phyloP scores from a whole-genome alignment of 2,888 invertebrate genomes.

The Caenorhabditis sp. region DNA sequence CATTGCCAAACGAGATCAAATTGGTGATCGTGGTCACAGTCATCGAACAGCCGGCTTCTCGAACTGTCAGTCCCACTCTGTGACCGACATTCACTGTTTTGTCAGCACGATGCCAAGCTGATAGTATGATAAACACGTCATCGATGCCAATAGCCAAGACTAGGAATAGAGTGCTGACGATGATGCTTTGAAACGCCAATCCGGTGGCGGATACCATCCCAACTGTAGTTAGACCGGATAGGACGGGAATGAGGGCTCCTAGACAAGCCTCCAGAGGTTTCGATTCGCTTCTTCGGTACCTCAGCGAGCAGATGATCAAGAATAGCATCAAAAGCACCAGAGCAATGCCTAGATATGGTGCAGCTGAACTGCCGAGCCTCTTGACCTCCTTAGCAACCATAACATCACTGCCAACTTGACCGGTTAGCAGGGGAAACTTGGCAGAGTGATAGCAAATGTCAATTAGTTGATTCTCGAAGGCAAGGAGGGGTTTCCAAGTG shows the following conservation, averaged over 20 bases:
- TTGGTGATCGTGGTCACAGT: slow-evolving; percentile 77
- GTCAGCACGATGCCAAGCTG: slow-evolving; percentile 74
- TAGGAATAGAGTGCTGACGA: slow-evolving; percentile 73
- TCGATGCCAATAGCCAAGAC: slow-evolving; percentile 75
- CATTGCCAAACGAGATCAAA: slow-evolving; percentile 76
- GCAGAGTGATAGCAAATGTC: slow-evolving; percentile 68
- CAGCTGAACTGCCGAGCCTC: slow-evolving; percentile 69
- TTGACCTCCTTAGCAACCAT: slow-evolving; percentile 71
- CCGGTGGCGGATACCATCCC: slow-evolving; percentile 75
- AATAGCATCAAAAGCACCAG: slow-evolving; percentile 65
- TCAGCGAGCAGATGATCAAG: slow-evolving; percentile 72
- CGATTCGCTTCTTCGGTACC: slow-evolving; percentile 66
- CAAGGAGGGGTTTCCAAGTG: slow-evolving; percentile 57
- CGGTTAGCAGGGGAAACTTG: slow-evolving; percentile 66
- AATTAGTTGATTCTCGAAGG: slow-evolving; percentile 71
- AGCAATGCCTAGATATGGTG: slow-evolving; percentile 70
- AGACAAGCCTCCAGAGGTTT: slow-evolving; percentile 74
- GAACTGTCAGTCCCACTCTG: slow-evolving; percentile 66
- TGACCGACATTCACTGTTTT: slow-evolving; percentile 58
- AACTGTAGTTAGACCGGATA: slow-evolving; percentile 71
- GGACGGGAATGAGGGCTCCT: slow-evolving; percentile 72
- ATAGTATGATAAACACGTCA: slow-evolving; percentile 75
- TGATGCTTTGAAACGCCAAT: slow-evolving; percentile 74
- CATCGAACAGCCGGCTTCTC: slow-evolving; percentile 76
- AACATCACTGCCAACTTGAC: slow-evolving; percentile 71